phyloP scores from a whole-genome alignment of 2,888 invertebrate genomes.

The Cephus nigrinus region DNA sequence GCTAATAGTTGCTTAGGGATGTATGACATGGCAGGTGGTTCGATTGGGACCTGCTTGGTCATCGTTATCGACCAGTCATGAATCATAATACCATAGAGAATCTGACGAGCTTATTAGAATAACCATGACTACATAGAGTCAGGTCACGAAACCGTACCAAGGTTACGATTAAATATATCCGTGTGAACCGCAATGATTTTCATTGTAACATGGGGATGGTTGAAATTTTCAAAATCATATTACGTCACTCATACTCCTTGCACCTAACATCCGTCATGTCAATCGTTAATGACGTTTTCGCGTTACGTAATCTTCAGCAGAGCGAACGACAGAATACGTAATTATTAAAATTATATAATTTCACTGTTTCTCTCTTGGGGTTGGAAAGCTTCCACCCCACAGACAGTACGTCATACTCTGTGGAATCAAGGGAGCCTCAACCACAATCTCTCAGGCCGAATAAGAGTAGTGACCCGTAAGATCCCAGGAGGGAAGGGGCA shows the following conservation, averaged over 20 bases:
- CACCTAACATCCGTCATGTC: too few relatives aligned
- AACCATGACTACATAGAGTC: not conserved
- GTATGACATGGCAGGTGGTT: not conserved
- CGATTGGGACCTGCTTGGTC: not conserved
- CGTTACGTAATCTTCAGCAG: not conserved
- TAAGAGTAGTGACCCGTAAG: not conserved
- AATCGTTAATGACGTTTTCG: not conserved
- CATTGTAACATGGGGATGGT: not conserved
- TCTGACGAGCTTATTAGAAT: conserved; percentile 7
- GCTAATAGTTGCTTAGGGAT: not conserved
- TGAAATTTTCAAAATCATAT: not conserved
- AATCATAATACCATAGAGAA: conserved; percentile 1
- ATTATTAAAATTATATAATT: not conserved
- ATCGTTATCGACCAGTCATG: conserved; percentile 6
- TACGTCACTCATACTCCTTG: not conserved
- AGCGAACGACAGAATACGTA: not conserved
- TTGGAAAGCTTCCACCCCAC: not conserved
- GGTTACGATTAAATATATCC: not conserved
- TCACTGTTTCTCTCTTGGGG: not conserved
- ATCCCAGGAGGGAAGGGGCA: not conserved
- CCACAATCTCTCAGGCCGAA: not conserved
- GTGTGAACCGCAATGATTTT: not conserved
- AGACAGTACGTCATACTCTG: not conserved
- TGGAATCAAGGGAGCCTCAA: not conserved
- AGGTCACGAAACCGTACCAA: not conserved